A percentile compares a stretch with the other conserved stretches of the same genome.
These are phyloP conservation scores for Anseranas semipalmata DNA, from an alignment of 2,113 vertebrate species.

Conservation along the genomic window DNA sequence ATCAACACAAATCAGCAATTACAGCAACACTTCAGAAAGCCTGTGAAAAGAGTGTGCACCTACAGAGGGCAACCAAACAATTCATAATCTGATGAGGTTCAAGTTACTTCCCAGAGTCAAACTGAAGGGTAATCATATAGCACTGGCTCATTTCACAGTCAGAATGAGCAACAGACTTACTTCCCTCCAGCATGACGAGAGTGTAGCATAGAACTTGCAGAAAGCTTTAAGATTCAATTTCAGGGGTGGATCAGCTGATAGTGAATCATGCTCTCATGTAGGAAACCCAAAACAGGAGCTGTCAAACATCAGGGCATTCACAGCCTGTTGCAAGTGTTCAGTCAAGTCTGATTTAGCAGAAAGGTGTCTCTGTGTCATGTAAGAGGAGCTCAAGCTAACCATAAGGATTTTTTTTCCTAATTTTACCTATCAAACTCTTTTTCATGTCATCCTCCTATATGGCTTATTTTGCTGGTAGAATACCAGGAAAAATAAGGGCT, in stretches of 20 bases:
- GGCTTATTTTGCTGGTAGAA: not conserved
- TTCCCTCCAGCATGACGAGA: conserved; percentile 4
- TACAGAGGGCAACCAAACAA: conserved; percentile 32
- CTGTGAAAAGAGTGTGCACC: conserved; percentile 12
- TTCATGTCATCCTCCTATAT: not conserved
- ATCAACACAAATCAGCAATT: conserved; percentile 68
- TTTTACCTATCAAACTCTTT: not conserved
- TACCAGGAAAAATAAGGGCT: not conserved
- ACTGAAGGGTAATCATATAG: conserved; percentile 59
- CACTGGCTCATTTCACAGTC: conserved; percentile 65
- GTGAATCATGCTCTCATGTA: conserved; percentile 28
- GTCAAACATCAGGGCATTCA: conserved; percentile 47
- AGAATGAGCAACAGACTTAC: conserved; percentile 53
- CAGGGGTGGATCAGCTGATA: conserved; percentile 27
- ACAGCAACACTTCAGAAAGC: conserved; percentile 61
- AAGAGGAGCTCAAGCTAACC: not conserved
- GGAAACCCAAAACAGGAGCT: conserved; percentile 42
- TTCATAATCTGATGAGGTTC: conserved; percentile 39
- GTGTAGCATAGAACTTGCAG: conserved; percentile 47
- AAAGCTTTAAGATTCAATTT: conserved; percentile 67
- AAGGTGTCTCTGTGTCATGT: not conserved
- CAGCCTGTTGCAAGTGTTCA: conserved; percentile 45
- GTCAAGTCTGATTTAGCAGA: conserved; percentile 38
- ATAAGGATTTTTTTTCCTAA: not conserved
- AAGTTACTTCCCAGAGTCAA: conserved; percentile 53